Evolutionary conservation across 2,797 vertebrate genomes (phyloP).

Genomic region (Rhinatrema bivittatum): DNA sequence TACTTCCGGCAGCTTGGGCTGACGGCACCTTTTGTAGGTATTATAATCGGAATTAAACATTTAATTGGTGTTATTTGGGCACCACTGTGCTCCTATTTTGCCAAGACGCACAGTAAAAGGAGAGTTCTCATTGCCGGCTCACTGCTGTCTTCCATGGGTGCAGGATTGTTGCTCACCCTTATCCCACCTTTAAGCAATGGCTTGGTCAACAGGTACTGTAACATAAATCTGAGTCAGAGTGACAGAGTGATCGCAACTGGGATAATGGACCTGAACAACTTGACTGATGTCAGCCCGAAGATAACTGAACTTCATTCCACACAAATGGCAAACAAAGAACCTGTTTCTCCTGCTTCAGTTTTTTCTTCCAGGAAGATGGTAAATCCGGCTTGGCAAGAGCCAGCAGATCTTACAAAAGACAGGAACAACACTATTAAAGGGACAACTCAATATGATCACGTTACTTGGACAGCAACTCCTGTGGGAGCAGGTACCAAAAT

Average conservation of each 20-base stretch:
- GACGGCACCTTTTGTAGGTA: slow-evolving; percentile 62
- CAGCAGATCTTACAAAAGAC: accelerated
- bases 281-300: not conserved
- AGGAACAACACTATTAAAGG: not conserved
- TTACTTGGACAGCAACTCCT: not conserved
- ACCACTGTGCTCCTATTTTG: slow-evolving; percentile 54
- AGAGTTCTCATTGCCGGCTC: slow-evolving; percentile 53
- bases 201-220: slow-evolving; percentile 31
- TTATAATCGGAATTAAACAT: slow-evolving; percentile 66
- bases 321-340: not conserved
- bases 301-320: not conserved
- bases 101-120: slow-evolving; percentile 57
- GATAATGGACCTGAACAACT: not conserved
- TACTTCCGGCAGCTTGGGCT: slow-evolving; percentile 76
- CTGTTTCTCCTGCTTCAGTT: not conserved
- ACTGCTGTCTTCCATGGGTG: slow-evolving; percentile 55
- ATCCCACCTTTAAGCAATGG: slow-evolving; percentile 37
- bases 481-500: not conserved
- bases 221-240: slow-evolving; percentile 18
- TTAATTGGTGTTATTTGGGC: slow-evolving; percentile 59
- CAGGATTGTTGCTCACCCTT: slow-evolving; percentile 58
- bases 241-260: not conserved
- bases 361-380: not conserved
- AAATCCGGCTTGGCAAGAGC: not conserved
- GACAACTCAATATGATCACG: not conserved